Percentiles rank a stretch among this genome's conserved stretches.
Conservation (phyloP, 2,113 vertebrate genomes). For the crab-eating macaque (Macaca fascicularis) region DNA sequence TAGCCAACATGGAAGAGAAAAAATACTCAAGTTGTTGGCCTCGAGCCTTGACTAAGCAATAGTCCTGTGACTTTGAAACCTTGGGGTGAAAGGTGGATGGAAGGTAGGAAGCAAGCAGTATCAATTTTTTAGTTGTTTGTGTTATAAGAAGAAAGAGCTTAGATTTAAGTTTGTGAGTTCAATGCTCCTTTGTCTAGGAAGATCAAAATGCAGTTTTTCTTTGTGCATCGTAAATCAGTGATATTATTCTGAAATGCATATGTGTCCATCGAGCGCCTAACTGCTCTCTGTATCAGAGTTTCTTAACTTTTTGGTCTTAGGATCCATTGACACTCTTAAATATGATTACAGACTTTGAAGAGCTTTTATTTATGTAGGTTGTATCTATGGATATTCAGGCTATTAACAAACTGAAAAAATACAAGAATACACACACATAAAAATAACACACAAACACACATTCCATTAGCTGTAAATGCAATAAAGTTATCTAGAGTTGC, state of each 20-base stretch:
- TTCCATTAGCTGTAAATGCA: neutral
- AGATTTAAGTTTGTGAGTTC: neutral
- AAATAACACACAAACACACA: neutral
- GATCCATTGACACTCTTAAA: neutral
- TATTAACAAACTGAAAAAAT: neutral
- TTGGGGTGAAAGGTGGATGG: neutral
- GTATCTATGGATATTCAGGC: neutral
- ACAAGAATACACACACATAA: neutral
- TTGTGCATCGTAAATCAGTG: neutral
- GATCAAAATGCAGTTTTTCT: conserved; percentile 30
- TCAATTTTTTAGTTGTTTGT: neutral
- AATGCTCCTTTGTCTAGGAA: neutral
- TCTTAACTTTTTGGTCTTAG: neutral
- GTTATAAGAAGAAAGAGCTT: neutral
- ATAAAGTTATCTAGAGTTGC: neutral
- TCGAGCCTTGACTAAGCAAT: neutral
- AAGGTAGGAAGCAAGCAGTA: neutral
- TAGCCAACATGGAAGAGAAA: neutral
- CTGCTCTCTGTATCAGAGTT: neutral
- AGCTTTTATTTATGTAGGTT: neutral
- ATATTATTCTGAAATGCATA: neutral
- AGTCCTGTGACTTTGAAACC: neutral
- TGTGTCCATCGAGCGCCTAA: neutral
- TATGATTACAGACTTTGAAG: neutral
- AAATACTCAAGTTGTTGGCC: neutral